Evolutionary conservation across 2,113 vertebrate species (phyloP).

Genomic region (Lipophrys pholis): DNA sequence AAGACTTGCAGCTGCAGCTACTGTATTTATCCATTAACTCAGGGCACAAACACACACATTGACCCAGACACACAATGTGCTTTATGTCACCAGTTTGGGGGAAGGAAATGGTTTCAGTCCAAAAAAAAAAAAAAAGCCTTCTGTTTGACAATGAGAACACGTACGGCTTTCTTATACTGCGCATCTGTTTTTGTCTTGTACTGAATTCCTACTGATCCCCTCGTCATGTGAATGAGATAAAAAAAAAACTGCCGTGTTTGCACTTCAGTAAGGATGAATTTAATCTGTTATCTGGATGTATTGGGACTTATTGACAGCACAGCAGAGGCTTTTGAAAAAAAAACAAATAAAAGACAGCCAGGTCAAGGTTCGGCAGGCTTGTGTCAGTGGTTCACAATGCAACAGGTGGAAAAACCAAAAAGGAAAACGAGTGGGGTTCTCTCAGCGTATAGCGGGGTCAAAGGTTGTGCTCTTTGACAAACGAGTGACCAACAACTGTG

Average conservation of each 20-base stretch:
- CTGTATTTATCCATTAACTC: constrained; percentile 32
- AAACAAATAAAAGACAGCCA: not conserved
- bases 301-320: not conserved
- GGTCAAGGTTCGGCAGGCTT: not conserved
- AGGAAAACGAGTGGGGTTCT: not conserved
- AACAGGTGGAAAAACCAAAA: constrained; percentile 31
- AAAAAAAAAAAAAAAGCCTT: too few species aligned
- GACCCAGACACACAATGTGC: constrained; percentile 10
- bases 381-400: constrained; percentile 12
- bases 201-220: too few species aligned
- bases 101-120: too few species aligned
- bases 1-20: constrained; percentile 20
- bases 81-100: not conserved
- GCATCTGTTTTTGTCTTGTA: too few species aligned
- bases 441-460: constrained; percentile 1
- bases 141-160: too few species aligned
- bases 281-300: not conserved
- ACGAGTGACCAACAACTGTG: not conserved
- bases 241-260: too few species aligned
- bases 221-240: too few species aligned
- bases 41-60: constrained; percentile 13
- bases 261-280: constrained; percentile 2
- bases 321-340: not conserved
- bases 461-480: not conserved
- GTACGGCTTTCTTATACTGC: too few species aligned